Evolutionary conservation across 2,113 vertebrate genomes (phyloP), one percentile per base, ranked within the genome.

Genomic region (Alaudala cheleensis): DNA sequence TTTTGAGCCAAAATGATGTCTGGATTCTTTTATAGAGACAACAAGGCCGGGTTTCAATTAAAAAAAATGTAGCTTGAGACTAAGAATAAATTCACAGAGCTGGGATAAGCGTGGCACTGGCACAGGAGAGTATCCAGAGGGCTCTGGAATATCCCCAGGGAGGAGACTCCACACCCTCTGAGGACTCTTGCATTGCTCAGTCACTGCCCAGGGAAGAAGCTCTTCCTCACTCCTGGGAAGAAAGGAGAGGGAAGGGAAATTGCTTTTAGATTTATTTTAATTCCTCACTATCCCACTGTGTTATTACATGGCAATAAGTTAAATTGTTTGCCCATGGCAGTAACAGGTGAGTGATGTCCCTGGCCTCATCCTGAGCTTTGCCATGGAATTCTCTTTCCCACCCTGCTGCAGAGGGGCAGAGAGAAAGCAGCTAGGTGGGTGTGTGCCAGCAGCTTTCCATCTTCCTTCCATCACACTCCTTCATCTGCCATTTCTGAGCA

Each of bases 101-200:
- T 50, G 51, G 21, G 28, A 51, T 33, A 33, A 18, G 12, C 17
- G 33, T 45, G 57, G 53, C 29, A 18, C 22, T 54, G 14, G 69
- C 37, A 25, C 44, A 37, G 44, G 3, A 1, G 0, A 39, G 45
- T 54, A 33, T 21, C 28, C n/a, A n/a, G 9, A 24, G 0, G 10
- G 24, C 12, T 87, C 64, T 70, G 73, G 19, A 21, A 47, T 3
- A 61, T 16, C 8, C 18, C n/a, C 47, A 24, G 47, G 0, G 28
- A 78, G 73, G 33, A 61, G 7, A 28, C 5, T 39, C 8, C 20
- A 13, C 15, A 28, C 2, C 4, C 20, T n/a, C 21, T 29, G 15
- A 34, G 49, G 11, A 6, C 47, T n/a, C 39, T 11, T 61, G 6
- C 74, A 34, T 24, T 3, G 33, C 53, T 51, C 1, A 0, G 29